Evolutionary conservation across 2,113 vertebrate genomes (phyloP).

Genomic region (Sarotherodon lohbergeri): DNA sequence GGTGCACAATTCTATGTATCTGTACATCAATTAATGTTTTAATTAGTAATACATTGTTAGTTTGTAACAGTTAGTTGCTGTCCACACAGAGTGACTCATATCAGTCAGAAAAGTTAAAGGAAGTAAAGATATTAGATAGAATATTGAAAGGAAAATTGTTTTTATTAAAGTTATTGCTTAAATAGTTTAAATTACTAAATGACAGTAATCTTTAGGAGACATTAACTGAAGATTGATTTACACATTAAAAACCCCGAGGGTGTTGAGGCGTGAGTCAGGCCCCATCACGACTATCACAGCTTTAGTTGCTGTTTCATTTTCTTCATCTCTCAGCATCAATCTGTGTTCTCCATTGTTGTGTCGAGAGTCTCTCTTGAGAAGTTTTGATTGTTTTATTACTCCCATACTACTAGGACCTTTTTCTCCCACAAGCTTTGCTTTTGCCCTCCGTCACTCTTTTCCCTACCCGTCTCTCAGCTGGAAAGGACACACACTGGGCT

Average conservation of each 20-base stretch:
- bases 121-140: neutral
- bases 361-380: neutral
- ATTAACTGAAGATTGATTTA: neutral
- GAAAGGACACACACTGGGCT: slow-evolving; percentile 65
- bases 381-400: slow-evolving; percentile 3
- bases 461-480: slow-evolving; percentile 28
- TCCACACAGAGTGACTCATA: neutral
- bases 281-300: neutral
- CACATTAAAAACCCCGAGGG: neutral
- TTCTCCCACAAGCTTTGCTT: neutral
- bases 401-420: neutral
- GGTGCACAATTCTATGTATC: neutral
- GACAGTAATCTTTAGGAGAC: neutral
- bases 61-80: neutral
- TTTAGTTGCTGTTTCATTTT: neutral
- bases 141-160: neutral
- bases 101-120: neutral
- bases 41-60: neutral
- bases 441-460: neutral
- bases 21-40: neutral
- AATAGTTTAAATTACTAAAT: neutral
- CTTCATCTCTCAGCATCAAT: neutral
- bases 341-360: neutral
- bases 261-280: neutral
- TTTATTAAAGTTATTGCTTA: neutral